These are phyloP conservation scores for Scatophagus argus DNA, from an alignment of 2,113 vertebrate species.

Conservation along the genomic window DNA sequence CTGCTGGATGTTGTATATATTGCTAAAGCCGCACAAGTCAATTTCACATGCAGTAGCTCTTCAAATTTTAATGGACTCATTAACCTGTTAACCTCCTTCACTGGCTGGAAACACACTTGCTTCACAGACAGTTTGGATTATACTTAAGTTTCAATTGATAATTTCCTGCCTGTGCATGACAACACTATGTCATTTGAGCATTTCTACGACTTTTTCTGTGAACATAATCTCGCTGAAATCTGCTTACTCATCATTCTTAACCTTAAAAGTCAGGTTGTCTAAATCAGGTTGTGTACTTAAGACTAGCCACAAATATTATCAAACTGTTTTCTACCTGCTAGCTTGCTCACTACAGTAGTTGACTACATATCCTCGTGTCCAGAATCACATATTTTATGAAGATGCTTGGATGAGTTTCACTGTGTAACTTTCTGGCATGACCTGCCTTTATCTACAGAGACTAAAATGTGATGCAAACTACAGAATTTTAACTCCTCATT, in stretches of 20 bases:
- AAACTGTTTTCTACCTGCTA: not conserved
- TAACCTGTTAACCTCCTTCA: slow-evolving; percentile 8
- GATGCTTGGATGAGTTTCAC: not conserved
- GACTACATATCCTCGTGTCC: not conserved
- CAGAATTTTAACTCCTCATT: not conserved
- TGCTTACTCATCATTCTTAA: not conserved
- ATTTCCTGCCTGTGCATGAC: not conserved
- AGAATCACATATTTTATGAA: too few species aligned
- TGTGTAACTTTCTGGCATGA: not conserved
- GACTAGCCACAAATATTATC: too few species aligned
- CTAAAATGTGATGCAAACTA: too few species aligned
- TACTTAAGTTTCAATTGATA: not conserved
- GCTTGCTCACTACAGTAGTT: not conserved
- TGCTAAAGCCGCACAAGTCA: not conserved
- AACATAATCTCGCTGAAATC: not conserved
- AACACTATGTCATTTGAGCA: not conserved
- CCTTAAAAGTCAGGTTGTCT: too few species aligned
- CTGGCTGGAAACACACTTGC: not conserved
- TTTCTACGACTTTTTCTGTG: not conserved
- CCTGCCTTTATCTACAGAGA: too few species aligned
- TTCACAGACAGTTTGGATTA: not conserved
- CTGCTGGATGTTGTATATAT: not conserved
- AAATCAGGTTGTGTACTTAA: too few species aligned
- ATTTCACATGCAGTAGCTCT: not conserved
- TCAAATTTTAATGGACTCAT: not conserved